phyloP scores from a whole-genome alignment of 1,140 invertebrate species.

The Probaryconus sp. region DNA sequence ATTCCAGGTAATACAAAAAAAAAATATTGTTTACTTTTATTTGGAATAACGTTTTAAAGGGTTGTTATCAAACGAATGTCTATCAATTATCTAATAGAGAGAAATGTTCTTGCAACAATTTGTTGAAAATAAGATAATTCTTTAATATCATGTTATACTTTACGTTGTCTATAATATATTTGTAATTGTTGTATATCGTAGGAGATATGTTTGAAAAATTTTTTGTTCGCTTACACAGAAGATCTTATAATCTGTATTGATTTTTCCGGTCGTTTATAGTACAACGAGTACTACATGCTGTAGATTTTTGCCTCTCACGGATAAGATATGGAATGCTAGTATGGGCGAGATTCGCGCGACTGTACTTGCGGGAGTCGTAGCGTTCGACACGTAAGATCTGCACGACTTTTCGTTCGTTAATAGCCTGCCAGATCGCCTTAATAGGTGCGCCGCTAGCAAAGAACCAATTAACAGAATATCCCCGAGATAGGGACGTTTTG shows the following conservation, averaged over 20 bases:
- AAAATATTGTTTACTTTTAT: no score
- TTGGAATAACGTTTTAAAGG: no score
- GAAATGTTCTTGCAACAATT: not conserved
- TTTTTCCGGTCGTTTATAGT: slow-evolving; percentile 41
- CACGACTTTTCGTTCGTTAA: slow-evolving; percentile 67
- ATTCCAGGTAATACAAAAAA: no score
- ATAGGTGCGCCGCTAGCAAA: slow-evolving; percentile 65
- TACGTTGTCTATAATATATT: slow-evolving; percentile 7
- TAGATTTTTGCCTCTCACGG: slow-evolving; percentile 42
- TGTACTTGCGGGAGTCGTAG: slow-evolving; percentile 41
- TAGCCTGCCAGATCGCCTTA: slow-evolving; percentile 60
- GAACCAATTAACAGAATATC: slow-evolving; percentile 71
- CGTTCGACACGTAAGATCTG: slow-evolving; percentile 56
- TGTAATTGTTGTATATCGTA: slow-evolving; percentile 30
- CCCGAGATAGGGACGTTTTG: slow-evolving; percentile 63
- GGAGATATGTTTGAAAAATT: slow-evolving; percentile 6
- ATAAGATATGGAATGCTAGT: slow-evolving; percentile 53
- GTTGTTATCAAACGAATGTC: no score
- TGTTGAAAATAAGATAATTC: not conserved
- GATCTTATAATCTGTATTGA: slow-evolving; percentile 36
- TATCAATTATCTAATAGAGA: no score
- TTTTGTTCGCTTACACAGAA: slow-evolving; percentile 3
- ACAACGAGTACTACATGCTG: slow-evolving; percentile 31
- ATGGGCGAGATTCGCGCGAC: slow-evolving; percentile 51
- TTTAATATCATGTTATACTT: not conserved